Evolutionary conservation across 2,113 vertebrate genomes (phyloP).

Genomic region (Sylvicapra grimmia): DNA sequence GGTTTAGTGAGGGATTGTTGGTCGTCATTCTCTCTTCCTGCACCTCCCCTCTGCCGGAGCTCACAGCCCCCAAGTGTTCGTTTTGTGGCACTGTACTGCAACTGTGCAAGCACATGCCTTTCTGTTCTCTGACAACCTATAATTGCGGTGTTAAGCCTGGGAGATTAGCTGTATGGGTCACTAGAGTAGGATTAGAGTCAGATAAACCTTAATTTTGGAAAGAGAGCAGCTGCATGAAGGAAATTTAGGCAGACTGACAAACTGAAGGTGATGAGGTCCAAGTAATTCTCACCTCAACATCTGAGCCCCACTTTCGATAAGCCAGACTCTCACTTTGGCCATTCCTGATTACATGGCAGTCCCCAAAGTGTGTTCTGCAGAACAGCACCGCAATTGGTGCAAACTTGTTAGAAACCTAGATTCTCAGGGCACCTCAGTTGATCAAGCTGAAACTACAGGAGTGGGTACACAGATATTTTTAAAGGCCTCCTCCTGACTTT

Average conservation of each 20-base stretch:
- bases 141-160: background rate
- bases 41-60: background rate
- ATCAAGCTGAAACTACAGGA: background rate
- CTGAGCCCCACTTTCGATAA: background rate
- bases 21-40: background rate
- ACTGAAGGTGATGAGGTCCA: background rate
- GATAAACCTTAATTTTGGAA: slow-evolving; percentile 23
- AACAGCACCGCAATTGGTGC: background rate
- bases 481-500: too few species aligned
- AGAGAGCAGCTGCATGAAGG: background rate
- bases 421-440: background rate
- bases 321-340: accelerated
- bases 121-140: background rate
- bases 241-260: background rate
- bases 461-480: too few species aligned
- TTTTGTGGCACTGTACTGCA: background rate
- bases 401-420: background rate
- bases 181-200: slow-evolving; percentile 1
- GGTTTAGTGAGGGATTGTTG: background rate
- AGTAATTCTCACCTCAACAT: background rate
- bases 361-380: background rate
- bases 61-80: slow-evolving; percentile 17
- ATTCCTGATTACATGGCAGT: accelerated
- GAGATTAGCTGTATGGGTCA: background rate
- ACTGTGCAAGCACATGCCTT: background rate